phyloP scores from a whole-genome alignment of 2,113 vertebrate genomes.

The Falco punctatus region DNA sequence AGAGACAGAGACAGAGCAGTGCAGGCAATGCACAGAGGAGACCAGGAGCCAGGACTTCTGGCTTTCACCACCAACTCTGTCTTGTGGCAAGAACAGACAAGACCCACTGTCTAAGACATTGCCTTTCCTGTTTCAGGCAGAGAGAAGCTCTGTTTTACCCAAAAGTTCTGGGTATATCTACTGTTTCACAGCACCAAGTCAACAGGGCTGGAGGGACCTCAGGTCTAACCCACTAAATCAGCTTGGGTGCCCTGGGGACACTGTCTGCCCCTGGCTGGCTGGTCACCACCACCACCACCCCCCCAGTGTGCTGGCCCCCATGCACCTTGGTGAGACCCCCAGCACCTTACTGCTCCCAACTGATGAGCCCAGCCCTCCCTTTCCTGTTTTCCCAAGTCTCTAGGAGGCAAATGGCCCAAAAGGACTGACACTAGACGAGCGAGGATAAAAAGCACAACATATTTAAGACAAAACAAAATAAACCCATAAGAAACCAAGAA shows the following conservation, averaged over 20 bases:
- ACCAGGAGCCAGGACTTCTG: not conserved
- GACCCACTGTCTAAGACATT: not conserved
- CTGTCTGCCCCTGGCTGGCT: not conserved
- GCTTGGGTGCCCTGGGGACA: too few relatives aligned
- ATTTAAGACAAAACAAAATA: conserved; percentile 57
- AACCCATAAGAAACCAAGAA: conserved; percentile 29
- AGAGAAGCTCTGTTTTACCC: not conserved
- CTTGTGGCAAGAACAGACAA: fast-evolving
- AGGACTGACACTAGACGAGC: not conserved
- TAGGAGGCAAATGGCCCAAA: not conserved
- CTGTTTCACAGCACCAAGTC: not conserved
- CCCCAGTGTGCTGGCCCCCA: too few relatives aligned
- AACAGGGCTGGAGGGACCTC: not conserved
- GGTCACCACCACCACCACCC: not conserved
- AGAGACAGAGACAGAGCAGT: not conserved
- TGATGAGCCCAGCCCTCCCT: not conserved
- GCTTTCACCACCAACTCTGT: not conserved
- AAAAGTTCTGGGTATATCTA: not conserved
- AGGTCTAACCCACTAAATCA: not conserved
- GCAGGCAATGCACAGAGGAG: not conserved
- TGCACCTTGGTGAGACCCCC: not conserved
- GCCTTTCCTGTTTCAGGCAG: not conserved
- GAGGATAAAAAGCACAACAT: conserved; percentile 18
- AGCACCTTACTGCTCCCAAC: not conserved
- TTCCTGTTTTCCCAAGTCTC: not conserved